A percentile compares a stretch with the other conserved stretches of the same genome.
Evolutionary conservation across 2,888 invertebrate species (phyloP).

Genomic region (Volucella bombylans): DNA sequence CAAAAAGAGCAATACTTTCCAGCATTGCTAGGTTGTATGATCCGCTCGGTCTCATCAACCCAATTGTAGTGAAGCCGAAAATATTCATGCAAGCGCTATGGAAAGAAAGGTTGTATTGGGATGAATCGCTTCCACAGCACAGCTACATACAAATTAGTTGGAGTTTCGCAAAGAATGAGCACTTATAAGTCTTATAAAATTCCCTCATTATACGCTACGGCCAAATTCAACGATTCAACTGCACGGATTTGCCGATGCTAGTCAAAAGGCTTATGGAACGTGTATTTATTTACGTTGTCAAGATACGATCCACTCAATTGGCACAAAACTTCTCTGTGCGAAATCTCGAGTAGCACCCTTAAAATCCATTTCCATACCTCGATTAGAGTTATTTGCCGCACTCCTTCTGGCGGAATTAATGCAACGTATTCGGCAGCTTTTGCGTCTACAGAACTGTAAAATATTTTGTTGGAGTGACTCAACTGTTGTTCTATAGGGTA

Average conservation of each 20-base stretch:
- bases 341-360: constrained; percentile 20
- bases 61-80: background rate
- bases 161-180: background rate
- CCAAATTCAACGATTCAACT: background rate
- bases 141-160: background rate
- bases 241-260: background rate
- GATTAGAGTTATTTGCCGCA: constrained; percentile 19
- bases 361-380: constrained; percentile 19
- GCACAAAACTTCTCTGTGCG: background rate
- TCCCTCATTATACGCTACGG: background rate
- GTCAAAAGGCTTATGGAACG: background rate
- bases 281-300: constrained; percentile 1
- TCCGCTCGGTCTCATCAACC: constrained; percentile 1
- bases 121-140: too few species aligned
- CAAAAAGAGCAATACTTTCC: too few species aligned
- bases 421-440: background rate
- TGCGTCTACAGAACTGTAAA: constrained; percentile 1
- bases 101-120: background rate
- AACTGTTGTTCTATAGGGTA: constrained; percentile 1
- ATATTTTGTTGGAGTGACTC: constrained; percentile 2
- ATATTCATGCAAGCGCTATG: too few species aligned
- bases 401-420: constrained; percentile 13
- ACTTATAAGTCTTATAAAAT: background rate
- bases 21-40: background rate
- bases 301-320: background rate